phyloP scores from a whole-genome alignment of 2,888 invertebrate genomes.

The Rutpela maculata region DNA sequence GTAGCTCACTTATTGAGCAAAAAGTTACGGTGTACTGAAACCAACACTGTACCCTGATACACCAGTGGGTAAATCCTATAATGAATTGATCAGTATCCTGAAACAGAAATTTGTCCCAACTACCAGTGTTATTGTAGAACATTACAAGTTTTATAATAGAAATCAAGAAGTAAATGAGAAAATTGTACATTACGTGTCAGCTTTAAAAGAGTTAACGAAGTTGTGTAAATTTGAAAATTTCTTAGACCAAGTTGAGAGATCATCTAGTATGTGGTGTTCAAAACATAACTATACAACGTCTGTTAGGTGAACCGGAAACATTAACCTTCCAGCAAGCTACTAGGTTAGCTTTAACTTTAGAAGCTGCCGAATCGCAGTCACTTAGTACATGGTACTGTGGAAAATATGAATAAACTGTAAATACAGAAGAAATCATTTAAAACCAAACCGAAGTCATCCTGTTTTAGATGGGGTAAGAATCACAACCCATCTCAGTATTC shows the following conservation, averaged over 20 bases:
- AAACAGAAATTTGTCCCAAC: background rate
- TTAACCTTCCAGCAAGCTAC: too few species aligned
- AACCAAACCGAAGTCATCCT: too few species aligned
- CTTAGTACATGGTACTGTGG: too few species aligned
- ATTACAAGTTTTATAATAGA: background rate
- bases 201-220: background rate
- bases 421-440: too few species aligned
- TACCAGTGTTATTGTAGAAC: background rate
- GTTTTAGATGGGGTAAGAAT: too few species aligned
- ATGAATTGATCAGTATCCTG: background rate
- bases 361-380: too few species aligned
- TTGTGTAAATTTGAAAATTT: background rate
- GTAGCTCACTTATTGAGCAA: background rate
- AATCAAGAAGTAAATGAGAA: background rate
- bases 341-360: too few species aligned
- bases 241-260: background rate
- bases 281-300: too few species aligned
- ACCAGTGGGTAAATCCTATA: background rate
- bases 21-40: background rate
- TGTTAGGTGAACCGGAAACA: too few species aligned
- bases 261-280: too few species aligned
- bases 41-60: background rate
- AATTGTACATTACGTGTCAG: background rate
- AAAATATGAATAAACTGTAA: too few species aligned
- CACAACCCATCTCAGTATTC: too few species aligned